These are phyloP conservation scores for Columbina picui DNA, from an alignment of 2,113 vertebrate genomes.

Conservation along the genomic window DNA sequence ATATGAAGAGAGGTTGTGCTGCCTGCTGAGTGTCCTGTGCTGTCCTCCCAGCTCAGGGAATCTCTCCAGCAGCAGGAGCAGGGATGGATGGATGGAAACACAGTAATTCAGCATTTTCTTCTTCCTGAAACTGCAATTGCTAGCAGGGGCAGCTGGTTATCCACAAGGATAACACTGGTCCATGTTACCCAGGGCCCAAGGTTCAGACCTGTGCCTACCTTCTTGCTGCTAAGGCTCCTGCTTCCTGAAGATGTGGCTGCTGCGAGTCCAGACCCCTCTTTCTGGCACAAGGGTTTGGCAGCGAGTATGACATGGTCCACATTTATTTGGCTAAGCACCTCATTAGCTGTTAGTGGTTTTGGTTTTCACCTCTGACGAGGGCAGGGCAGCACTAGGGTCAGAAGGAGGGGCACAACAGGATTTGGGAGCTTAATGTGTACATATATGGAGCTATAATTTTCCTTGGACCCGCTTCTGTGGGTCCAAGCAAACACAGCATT, in stretches of 20 bases:
- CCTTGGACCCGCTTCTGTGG: background rate
- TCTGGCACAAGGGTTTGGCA: background rate
- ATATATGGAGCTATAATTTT: background rate
- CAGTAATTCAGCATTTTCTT: background rate
- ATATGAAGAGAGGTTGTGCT: background rate
- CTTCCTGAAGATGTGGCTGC: background rate
- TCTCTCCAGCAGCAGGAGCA: background rate
- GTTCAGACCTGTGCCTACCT: background rate
- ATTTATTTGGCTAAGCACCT: background rate
- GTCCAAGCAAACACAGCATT: background rate
- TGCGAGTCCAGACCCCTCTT: rapidly evolving
- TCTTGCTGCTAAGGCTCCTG: background rate
- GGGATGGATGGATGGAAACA: background rate
- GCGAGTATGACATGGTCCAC: background rate
- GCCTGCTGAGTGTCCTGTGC: rapidly evolving
- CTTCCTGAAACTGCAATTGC: background rate
- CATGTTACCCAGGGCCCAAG: background rate
- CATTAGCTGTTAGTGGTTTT: background rate
- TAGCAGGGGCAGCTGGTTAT: background rate
- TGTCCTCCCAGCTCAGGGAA: background rate
- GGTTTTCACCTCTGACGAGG: background rate
- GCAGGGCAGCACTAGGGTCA: background rate
- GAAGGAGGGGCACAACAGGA: background rate
- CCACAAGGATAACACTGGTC: background rate
- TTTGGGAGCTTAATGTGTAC: background rate